These are phyloP conservation scores for Cosmorhoe ocellata DNA, from an alignment of 2,888 invertebrate species.

Conservation along the genomic window DNA sequence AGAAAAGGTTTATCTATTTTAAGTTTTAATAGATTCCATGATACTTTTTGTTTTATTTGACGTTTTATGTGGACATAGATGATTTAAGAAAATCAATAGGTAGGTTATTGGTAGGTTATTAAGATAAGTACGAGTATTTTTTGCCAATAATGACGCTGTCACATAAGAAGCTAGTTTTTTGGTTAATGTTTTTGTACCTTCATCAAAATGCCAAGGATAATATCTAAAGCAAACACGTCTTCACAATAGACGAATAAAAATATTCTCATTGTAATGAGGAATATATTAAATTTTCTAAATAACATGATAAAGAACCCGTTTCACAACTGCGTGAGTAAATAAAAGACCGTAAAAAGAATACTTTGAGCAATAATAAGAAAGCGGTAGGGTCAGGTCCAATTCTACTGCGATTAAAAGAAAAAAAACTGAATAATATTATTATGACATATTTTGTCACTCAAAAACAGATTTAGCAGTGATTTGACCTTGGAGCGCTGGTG, in stretches of 20 bases:
- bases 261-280: slow-evolving; percentile 12
- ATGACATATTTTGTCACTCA: too few species aligned
- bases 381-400: not conserved
- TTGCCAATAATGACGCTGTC: too few species aligned
- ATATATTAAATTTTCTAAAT: slow-evolving; percentile 2
- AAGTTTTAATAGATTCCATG: slow-evolving; percentile 11
- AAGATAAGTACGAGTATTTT: too few species aligned
- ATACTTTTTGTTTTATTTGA: too few species aligned
- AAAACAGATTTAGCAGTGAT: too few species aligned
- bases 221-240: not conserved
- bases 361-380: slow-evolving; percentile 1
- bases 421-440: too few species aligned
- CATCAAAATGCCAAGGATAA: not conserved
- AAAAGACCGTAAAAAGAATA: slow-evolving; percentile 12
- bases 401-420: not conserved
- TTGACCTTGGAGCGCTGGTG: too few species aligned
- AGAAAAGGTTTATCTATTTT: slow-evolving; percentile 20
- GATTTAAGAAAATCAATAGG: not conserved
- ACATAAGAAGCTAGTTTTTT: too few species aligned
- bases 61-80: too few species aligned
- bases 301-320: not conserved
- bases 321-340: slow-evolving; percentile 14
- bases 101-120: too few species aligned
- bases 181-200: too few species aligned
- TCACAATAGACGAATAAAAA: not conserved